These are phyloP conservation scores for Tubulanus polymorphus DNA, from an alignment of 2,888 invertebrate species.

Conservation along the genomic window DNA sequence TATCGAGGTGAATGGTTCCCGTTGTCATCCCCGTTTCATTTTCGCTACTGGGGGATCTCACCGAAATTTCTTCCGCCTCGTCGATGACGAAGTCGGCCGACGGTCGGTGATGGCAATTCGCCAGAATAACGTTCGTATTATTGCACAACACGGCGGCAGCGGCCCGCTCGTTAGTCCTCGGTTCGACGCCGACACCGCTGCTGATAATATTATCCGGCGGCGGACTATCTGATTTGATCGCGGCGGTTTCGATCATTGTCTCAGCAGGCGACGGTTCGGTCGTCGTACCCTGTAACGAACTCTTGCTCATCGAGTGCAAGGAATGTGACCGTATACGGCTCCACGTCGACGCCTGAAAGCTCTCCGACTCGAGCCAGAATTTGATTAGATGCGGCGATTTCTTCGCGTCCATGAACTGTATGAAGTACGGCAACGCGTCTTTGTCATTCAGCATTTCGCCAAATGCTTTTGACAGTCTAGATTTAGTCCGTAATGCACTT, in stretches of 20 bases:
- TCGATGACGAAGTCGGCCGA: neutral
- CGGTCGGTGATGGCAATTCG: neutral
- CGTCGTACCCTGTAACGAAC: neutral
- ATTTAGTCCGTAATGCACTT: constrained; percentile 28
- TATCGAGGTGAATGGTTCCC: neutral
- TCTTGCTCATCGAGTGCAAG: constrained; percentile 20
- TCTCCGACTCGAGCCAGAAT: constrained; percentile 57
- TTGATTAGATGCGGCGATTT: constrained; percentile 55
- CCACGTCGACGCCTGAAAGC: constrained; percentile 50
- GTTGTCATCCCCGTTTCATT: neutral
- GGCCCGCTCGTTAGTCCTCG: too few relatives aligned
- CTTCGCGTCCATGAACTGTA: constrained; percentile 79
- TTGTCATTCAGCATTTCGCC: constrained; percentile 73
- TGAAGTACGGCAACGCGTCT: constrained; percentile 75
- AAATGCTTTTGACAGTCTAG: constrained; percentile 68
- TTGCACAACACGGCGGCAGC: too few relatives aligned
- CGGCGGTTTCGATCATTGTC: too few relatives aligned
- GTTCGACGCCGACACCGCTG: neutral
- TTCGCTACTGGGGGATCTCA: neutral
- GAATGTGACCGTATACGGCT: constrained; percentile 37
- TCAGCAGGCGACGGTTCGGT: neutral
- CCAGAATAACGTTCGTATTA: neutral
- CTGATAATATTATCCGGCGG: neutral
- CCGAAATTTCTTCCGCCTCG: too few relatives aligned
- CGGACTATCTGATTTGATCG: too few relatives aligned